Evolutionary conservation across 2,797 vertebrate genomes (phyloP).

Genomic region (Lemur catta): DNA sequence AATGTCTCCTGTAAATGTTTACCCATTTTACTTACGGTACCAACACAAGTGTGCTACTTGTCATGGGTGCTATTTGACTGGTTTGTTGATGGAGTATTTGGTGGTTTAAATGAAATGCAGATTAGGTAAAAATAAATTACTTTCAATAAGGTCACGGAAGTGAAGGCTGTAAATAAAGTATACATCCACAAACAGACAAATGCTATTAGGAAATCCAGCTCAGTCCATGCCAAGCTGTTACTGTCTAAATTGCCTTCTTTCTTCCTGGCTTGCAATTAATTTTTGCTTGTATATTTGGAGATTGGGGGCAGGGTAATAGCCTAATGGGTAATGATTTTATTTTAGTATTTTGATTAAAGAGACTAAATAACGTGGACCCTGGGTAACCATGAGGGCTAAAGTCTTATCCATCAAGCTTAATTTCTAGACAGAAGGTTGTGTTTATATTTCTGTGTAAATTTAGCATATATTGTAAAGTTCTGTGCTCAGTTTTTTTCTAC

Average conservation of each 20-base stretch:
- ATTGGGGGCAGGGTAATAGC: constrained; percentile 62
- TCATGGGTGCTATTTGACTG: neutral
- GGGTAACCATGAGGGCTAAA: constrained; percentile 58
- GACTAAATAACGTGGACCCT: constrained; percentile 61
- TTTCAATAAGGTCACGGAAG: constrained; percentile 57
- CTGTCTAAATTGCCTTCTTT: constrained; percentile 56
- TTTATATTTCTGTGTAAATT: constrained; percentile 30
- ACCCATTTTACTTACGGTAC: neutral
- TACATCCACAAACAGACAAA: constrained; percentile 51
- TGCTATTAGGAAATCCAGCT: constrained; percentile 52
- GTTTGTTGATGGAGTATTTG: constrained; percentile 39
- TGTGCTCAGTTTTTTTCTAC: neutral
- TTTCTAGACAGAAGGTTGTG: constrained; percentile 50
- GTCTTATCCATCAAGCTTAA: constrained; percentile 50
- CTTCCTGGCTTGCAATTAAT: constrained; percentile 71
- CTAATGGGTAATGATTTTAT: constrained; percentile 69
- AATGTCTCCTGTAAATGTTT: neutral
- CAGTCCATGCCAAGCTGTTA: constrained; percentile 46
- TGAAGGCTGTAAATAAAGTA: constrained; percentile 66
- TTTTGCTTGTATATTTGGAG: constrained; percentile 66
- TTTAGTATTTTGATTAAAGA: constrained; percentile 75
- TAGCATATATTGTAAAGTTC: neutral
- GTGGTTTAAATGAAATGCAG: constrained; percentile 66
- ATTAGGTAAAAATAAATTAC: constrained; percentile 64
- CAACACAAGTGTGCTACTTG: neutral